A percentile compares a stretch with the other conserved stretches of the same genome.
phyloP scores from a whole-genome alignment of 2,888 invertebrate species.

The Marasmarcha lunaedactyla region DNA sequence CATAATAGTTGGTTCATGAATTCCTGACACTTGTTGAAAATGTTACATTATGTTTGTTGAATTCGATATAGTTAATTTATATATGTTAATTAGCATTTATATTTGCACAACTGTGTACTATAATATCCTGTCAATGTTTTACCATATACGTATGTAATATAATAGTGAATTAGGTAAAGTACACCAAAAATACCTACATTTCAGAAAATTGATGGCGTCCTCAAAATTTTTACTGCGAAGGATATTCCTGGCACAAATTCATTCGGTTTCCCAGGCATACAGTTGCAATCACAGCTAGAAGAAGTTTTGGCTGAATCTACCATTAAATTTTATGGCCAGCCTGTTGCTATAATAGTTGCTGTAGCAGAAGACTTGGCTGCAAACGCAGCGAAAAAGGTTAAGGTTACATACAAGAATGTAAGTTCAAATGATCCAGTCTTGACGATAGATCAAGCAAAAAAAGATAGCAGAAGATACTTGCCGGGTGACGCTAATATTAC shows the following conservation, averaged over 20 bases:
- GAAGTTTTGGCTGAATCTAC: slow-evolving; percentile 63
- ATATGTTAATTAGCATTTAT: no score
- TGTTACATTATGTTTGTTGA: no score
- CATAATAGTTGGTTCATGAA: no score
- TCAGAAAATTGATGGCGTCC: slow-evolving; percentile 73
- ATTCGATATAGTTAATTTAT: no score
- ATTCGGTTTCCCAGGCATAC: slow-evolving; percentile 43
- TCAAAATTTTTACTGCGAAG: slow-evolving; percentile 72
- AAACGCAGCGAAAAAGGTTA: slow-evolving; percentile 67
- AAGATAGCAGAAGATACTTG: slow-evolving; percentile 46
- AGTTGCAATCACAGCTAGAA: slow-evolving; percentile 46
- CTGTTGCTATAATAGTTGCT: slow-evolving; percentile 77
- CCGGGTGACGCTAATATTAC: slow-evolving; percentile 25
- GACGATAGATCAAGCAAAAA: slow-evolving; percentile 42
- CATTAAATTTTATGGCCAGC: slow-evolving; percentile 75
- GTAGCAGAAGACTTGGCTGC: slow-evolving; percentile 64
- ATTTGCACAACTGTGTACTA: no score
- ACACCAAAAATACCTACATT: no score
- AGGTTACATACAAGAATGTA: slow-evolving; percentile 65
- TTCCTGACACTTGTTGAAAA: no score
- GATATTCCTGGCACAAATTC: slow-evolving; percentile 78
- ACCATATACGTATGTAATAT: no score
- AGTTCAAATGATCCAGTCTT: slow-evolving; percentile 33
- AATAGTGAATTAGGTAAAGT: no score
- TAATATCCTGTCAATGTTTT: no score